phyloP scores from a whole-genome alignment of 2,797 vertebrate species.

The Enteromius thamalakanensis region DNA sequence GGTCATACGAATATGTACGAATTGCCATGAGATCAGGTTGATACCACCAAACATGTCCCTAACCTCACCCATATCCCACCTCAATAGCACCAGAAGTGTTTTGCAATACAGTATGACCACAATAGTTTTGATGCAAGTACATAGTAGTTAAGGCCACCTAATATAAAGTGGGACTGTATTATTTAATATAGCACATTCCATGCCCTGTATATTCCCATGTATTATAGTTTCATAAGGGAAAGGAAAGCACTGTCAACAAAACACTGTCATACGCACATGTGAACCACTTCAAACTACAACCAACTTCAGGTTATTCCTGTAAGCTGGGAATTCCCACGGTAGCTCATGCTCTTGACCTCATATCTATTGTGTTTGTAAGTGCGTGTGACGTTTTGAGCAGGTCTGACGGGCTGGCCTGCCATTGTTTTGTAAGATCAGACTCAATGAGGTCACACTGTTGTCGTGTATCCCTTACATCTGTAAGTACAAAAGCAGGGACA shows the following conservation, averaged over 20 bases:
- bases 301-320: slow-evolving; percentile 74
- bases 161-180: neutral
- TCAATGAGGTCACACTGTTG: slow-evolving; percentile 70
- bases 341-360: slow-evolving; percentile 75
- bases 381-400: slow-evolving; percentile 29
- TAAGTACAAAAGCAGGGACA: slow-evolving; percentile 66
- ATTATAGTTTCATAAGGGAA: neutral
- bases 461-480: slow-evolving; percentile 75
- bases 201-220: neutral
- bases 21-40: too few relatives aligned
- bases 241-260: slow-evolving; percentile 16
- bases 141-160: neutral
- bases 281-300: slow-evolving; percentile 61
- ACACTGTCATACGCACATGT: neutral
- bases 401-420: slow-evolving; percentile 54
- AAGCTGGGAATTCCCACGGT: slow-evolving; percentile 75
- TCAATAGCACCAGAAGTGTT: neutral
- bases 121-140: neutral
- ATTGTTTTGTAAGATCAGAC: slow-evolving; percentile 75
- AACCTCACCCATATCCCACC: neutral
- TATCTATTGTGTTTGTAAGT: slow-evolving; percentile 65
- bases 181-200: neutral
- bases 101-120: neutral
- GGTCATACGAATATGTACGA: too few relatives aligned
- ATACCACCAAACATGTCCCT: neutral